Conservation (phyloP, 2,888 invertebrate genomes). For the Phyto melanocephala region DNA sequence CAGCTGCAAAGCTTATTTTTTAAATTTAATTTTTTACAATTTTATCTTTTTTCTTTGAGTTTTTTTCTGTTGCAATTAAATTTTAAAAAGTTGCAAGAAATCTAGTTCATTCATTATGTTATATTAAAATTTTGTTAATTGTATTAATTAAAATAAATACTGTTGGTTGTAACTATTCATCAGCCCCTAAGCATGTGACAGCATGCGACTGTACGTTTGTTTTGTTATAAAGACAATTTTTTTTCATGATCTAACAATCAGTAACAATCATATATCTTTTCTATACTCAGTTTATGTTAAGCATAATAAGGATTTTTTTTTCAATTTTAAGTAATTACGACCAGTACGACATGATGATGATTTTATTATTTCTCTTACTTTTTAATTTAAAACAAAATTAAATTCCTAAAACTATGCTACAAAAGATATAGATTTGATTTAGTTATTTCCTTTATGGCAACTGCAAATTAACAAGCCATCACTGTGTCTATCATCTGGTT, state of each 20-base stretch:
- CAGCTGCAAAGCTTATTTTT: too few species aligned
- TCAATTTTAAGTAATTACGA: conserved; percentile 50
- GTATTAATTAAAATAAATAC: too few species aligned
- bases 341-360: neutral
- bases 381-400: neutral
- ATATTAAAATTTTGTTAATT: too few species aligned
- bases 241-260: conserved; percentile 13
- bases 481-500: neutral
- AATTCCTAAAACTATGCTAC: conserved; percentile 7
- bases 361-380: neutral
- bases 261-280: neutral
- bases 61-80: too few species aligned
- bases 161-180: too few species aligned
- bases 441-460: neutral
- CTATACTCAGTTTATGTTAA: neutral
- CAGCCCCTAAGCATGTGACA: too few species aligned
- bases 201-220: too few species aligned
- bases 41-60: too few species aligned
- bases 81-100: too few species aligned
- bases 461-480: conserved; percentile 30
- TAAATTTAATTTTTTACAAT: too few species aligned
- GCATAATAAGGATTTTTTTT: conserved; percentile 42
- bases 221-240: neutral
- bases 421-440: conserved; percentile 15
- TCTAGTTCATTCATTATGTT: too few species aligned